These are phyloP conservation scores for Fulica atra DNA, from an alignment of 2,113 vertebrate species.

Conservation along the genomic window DNA sequence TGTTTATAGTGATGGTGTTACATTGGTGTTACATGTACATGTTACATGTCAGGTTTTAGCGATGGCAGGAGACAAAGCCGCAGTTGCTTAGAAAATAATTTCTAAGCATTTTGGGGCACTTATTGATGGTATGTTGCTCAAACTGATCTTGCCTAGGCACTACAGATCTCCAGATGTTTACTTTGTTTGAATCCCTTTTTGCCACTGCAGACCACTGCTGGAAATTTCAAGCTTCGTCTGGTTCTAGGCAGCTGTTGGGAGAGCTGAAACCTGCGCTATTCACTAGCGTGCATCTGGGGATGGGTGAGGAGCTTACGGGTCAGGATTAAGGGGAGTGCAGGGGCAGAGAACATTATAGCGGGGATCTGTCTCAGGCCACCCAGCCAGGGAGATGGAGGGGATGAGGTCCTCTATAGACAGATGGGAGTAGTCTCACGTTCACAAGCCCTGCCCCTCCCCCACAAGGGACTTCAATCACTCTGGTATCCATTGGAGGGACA, in stretches of 20 bases:
- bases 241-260: not conserved
- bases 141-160: not conserved
- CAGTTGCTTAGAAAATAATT: not conserved
- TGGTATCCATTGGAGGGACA: no score
- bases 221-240: not conserved
- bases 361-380: no score
- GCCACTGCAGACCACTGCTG: not conserved
- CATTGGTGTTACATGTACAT: not conserved
- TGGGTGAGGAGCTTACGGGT: no score
- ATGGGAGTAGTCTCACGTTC: no score
- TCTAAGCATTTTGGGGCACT: not conserved
- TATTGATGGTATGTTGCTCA: rapidly evolving
- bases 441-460: no score
- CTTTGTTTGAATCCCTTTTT: not conserved
- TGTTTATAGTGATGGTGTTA: not conserved
- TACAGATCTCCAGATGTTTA: not conserved
- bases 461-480: no score
- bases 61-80: not conserved
- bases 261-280: not conserved
- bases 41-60: not conserved
- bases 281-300: not conserved
- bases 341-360: no score
- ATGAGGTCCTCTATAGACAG: no score
- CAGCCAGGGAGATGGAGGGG: no score
- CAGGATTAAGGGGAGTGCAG: no score